Conservation (phyloP, 2,113 vertebrate species). For the Menura novaehollandiae region DNA sequence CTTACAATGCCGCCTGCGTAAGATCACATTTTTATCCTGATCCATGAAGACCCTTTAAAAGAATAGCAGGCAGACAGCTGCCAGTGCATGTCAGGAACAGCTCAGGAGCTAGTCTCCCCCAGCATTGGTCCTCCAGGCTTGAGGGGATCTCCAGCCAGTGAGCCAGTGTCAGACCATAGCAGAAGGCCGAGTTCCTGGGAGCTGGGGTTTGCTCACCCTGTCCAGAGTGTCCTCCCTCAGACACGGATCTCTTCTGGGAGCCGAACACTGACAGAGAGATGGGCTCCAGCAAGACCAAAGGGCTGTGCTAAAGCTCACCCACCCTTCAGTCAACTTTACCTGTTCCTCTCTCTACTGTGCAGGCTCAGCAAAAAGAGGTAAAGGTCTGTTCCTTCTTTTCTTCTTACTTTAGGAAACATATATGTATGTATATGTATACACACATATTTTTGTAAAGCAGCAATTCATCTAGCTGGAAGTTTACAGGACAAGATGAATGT, state of each 20-base stretch:
- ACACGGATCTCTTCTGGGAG: conserved; percentile 10
- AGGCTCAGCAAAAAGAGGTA: conserved; percentile 44
- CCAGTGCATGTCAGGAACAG: conserved; percentile 49
- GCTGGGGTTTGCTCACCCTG: background rate
- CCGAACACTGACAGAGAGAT: background rate
- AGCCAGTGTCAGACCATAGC: background rate
- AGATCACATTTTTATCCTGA: conserved; percentile 67
- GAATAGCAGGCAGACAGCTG: conserved; percentile 63
- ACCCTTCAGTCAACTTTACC: background rate
- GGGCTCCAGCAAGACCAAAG: conserved; percentile 1
- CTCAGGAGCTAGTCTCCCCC: background rate
- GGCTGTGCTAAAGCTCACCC: background rate
- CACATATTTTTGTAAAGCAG: background rate
- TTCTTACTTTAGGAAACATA: background rate
- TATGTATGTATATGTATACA: background rate
- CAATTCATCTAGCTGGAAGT: background rate
- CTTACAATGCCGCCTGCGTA: conserved; percentile 71
- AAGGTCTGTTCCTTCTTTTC: conserved; percentile 25
- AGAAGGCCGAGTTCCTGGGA: conserved; percentile 8
- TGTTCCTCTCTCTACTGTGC: background rate
- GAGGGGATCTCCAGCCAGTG: conserved; percentile 25
- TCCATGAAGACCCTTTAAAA: conserved; percentile 58
- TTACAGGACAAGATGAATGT: background rate
- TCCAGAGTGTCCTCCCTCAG: background rate
- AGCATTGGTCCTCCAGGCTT: conserved; percentile 19